A percentile compares a stretch with the other conserved stretches of the same genome.
Evolutionary conservation across 2,113 vertebrate genomes (phyloP).

Genomic region (Panthera tigris): DNA sequence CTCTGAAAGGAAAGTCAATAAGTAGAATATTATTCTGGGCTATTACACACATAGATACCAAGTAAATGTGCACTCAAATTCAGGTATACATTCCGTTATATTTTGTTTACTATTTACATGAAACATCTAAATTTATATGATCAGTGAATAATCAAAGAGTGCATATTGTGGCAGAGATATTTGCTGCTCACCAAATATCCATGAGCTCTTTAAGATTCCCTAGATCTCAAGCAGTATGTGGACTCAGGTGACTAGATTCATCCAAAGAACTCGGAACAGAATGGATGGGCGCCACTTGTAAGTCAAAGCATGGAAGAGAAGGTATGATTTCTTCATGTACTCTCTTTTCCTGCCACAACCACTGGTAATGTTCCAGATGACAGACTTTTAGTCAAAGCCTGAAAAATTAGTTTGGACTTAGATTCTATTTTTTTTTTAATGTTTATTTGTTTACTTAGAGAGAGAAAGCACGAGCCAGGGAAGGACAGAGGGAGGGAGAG

Average conservation of each 20-base stretch:
- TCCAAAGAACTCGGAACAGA: not conserved
- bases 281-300: not conserved
- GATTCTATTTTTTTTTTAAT: not conserved
- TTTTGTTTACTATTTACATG: not conserved
- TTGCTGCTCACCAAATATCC: not conserved
- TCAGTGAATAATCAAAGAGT: conserved; percentile 2
- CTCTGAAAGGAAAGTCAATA: not conserved
- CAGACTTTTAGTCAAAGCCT: not conserved
- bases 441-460: too few species aligned
- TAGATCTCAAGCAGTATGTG: not conserved
- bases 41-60: not conserved
- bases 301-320: not conserved
- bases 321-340: not conserved
- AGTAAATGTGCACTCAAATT: not conserved
- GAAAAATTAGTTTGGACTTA: not conserved
- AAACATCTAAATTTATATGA: conserved; percentile 22
- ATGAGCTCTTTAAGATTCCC: not conserved
- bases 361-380: not conserved
- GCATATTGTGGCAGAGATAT: not conserved
- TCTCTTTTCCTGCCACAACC: not conserved
- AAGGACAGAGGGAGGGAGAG: too few species aligned
- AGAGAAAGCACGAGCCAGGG: too few species aligned
- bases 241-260: not conserved
- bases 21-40: not conserved
- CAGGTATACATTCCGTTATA: not conserved